Conservation (phyloP, 1,140 invertebrate species). For the Bombus breviceps region DNA sequence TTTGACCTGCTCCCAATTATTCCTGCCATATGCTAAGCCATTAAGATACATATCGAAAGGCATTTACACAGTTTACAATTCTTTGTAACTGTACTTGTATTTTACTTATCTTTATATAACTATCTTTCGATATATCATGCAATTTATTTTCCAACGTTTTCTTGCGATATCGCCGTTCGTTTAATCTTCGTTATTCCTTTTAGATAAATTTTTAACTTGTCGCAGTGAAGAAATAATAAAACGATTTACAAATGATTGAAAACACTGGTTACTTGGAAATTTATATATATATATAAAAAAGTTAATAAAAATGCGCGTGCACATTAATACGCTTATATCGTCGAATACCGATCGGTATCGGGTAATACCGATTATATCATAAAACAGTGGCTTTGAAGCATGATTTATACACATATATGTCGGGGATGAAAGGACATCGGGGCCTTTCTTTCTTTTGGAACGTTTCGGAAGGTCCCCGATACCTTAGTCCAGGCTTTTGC, state of each 20-base stretch:
- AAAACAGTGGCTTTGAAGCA: too few species aligned
- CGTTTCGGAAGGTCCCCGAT: too few species aligned
- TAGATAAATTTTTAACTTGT: too few species aligned
- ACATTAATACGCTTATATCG: neutral
- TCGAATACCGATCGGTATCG: too few species aligned
- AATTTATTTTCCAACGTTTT: neutral
- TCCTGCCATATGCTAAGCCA: too few species aligned
- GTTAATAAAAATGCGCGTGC: neutral
- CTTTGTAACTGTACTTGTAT: neutral
- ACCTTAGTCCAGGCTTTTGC: too few species aligned
- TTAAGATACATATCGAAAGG: too few species aligned
- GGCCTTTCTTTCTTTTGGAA: too few species aligned
- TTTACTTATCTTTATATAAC: neutral
- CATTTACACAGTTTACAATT: accelerated
- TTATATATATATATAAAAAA: neutral
- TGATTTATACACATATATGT: neutral
- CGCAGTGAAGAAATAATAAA: neutral
- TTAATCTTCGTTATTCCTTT: neutral
- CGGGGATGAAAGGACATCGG: too few species aligned
- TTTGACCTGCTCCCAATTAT: neutral
- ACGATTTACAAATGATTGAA: too few species aligned
- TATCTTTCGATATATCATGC: neutral
- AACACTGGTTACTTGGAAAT: too few species aligned
- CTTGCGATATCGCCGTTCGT: accelerated
- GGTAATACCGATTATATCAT: too few species aligned